phyloP scores from a whole-genome alignment of 2,113 vertebrate species.

The Rhombomys opimus region DNA sequence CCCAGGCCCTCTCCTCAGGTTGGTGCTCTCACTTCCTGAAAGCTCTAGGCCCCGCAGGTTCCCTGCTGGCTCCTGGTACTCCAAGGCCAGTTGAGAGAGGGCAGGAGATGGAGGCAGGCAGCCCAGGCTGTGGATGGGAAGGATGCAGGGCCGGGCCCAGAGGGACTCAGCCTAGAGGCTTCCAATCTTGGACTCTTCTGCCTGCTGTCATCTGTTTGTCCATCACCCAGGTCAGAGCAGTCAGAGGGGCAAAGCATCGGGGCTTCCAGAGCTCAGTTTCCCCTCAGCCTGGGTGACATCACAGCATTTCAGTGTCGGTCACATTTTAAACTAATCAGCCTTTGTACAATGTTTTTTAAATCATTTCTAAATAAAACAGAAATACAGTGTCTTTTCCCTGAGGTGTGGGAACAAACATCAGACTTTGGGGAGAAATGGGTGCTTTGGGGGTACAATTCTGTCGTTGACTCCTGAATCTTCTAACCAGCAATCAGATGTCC shows the following conservation, averaged over 20 bases:
- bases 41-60: conserved; percentile 72
- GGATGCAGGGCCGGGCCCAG: conserved; percentile 62
- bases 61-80: conserved; percentile 64
- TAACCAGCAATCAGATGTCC: not conserved
- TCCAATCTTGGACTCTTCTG: conserved; percentile 64
- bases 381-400: conserved; percentile 74
- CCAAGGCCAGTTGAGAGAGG: conserved; percentile 68
- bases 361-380: conserved; percentile 84
- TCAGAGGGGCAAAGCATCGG: conserved; percentile 65
- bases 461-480: not conserved
- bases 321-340: conserved; percentile 86
- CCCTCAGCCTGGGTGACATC: conserved; percentile 75
- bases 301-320: conserved; percentile 82
- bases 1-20: conserved; percentile 73
- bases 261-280: conserved; percentile 64
- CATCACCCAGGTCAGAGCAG: conserved; percentile 72
- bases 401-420: not conserved
- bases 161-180: conserved; percentile 69
- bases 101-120: conserved; percentile 72
- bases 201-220: conserved; percentile 72
- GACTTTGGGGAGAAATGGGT: not conserved
- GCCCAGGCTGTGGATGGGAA: conserved; percentile 69
- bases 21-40: conserved; percentile 81
- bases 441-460: not conserved
- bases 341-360: conserved; percentile 86